Evolutionary conservation across 2,888 invertebrate genomes (phyloP).

Genomic region (Melanostoma mellinum): DNA sequence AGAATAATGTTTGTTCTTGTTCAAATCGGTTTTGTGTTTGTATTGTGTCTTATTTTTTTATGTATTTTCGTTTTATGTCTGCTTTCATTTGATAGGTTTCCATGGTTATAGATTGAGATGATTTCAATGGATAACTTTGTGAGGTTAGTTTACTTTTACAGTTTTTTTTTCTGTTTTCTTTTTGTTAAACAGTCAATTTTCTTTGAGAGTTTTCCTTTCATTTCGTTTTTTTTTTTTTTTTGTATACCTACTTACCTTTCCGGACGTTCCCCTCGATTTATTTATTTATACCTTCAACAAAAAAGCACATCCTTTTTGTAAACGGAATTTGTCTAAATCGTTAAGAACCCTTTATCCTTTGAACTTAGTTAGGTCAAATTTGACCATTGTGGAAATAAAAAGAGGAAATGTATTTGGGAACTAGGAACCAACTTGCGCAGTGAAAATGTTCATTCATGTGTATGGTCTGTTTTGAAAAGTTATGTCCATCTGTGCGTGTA

Average conservation of each 20-base stretch:
- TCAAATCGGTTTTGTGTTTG: conserved; percentile 31
- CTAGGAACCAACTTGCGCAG: too few species aligned
- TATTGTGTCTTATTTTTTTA: background rate
- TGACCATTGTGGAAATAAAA: too few species aligned
- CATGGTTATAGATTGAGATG: conserved; percentile 27
- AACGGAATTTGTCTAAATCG: background rate
- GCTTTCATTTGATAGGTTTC: conserved; percentile 41
- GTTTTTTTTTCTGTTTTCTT: background rate
- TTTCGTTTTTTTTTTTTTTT: background rate
- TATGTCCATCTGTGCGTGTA: too few species aligned
- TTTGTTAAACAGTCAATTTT: conserved; percentile 19
- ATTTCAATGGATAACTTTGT: conserved; percentile 25
- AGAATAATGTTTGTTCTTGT: conserved; percentile 40
- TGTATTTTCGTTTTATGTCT: conserved; percentile 13
- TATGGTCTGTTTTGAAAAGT: too few species aligned
- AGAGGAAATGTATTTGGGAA: too few species aligned
- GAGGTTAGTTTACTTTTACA: background rate
- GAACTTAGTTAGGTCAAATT: background rate
- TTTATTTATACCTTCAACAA: background rate
- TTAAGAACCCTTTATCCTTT: background rate
- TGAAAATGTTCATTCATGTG: too few species aligned
- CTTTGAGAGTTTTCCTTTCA: background rate
- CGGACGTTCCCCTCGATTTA: background rate
- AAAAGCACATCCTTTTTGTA: background rate
- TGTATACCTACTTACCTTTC: background rate